Percentiles rank a stretch among this genome's conserved stretches.
phyloP scores from a whole-genome alignment of 2,888 invertebrate species.

The Cerceris rybyensis region DNA sequence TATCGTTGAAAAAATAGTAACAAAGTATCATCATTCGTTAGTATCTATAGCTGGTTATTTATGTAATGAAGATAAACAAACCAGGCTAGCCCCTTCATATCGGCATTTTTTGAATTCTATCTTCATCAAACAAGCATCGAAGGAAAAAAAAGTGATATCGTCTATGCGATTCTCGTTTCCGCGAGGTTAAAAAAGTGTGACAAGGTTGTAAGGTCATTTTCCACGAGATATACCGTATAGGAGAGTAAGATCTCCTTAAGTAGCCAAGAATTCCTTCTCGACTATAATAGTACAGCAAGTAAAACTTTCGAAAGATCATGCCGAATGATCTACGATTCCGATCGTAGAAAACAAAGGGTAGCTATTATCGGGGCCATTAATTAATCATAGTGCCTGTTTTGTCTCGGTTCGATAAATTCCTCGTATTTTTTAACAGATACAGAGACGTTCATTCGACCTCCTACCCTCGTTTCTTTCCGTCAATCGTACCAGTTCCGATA shows the following conservation, averaged over 20 bases:
- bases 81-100: not conserved
- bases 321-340: slow-evolving; percentile 25
- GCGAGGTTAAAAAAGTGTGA: not conserved
- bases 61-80: not conserved
- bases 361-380: slow-evolving; percentile 23
- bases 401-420: slow-evolving; percentile 43
- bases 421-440: slow-evolving; percentile 51
- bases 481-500: slow-evolving; percentile 52
- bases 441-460: slow-evolving; percentile 58
- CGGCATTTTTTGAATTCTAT: not conserved
- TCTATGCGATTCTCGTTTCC: not conserved
- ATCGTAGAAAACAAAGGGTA: slow-evolving; percentile 39
- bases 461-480: slow-evolving; percentile 69
- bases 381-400: slow-evolving; percentile 52
- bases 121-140: not conserved
- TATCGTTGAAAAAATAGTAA: not conserved
- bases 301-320: slow-evolving; percentile 15
- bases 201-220: not conserved
- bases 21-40: not conserved
- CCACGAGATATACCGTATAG: not conserved
- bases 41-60: not conserved
- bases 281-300: slow-evolving; percentile 4
- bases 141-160: too few relatives aligned
- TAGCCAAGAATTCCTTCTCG: not conserved
- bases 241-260: not conserved